Conservation (phyloP, 2,113 vertebrate genomes). For the Brachyistius frenatus region DNA sequence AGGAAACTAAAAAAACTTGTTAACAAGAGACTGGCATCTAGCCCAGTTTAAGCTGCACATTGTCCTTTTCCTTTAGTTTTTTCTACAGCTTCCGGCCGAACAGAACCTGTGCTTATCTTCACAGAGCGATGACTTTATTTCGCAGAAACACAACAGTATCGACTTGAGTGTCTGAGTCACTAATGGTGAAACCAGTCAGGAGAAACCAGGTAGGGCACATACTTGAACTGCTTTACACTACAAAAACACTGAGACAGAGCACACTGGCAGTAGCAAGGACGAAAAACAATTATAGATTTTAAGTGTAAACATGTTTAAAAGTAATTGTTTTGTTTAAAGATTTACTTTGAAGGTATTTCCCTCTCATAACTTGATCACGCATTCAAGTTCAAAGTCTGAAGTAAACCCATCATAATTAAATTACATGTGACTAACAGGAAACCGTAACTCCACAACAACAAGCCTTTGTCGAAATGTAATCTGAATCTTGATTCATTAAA, state of each 20-base stretch:
- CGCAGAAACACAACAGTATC: conserved; percentile 5
- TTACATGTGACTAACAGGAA: too few relatives aligned
- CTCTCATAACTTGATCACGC: background rate
- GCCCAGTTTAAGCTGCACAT: conserved; percentile 3
- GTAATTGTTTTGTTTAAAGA: background rate
- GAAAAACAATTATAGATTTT: background rate
- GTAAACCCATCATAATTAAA: too few relatives aligned
- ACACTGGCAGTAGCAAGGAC: background rate
- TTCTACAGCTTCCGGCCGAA: conserved; percentile 11
- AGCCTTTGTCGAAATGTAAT: too few relatives aligned
- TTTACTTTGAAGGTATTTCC: background rate
- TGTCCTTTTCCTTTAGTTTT: conserved; percentile 12
- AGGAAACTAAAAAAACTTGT: background rate
- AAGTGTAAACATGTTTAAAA: background rate
- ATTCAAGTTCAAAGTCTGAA: conserved; percentile 41
- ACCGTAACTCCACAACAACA: too few relatives aligned
- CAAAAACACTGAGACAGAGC: background rate
- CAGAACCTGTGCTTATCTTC: conserved; percentile 42
- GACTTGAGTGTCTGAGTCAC: conserved; percentile 40
- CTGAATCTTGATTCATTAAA: too few relatives aligned
- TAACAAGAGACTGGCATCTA: background rate
- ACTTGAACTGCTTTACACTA: conserved; percentile 53
- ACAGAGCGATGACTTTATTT: background rate
- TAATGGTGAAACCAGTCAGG: conserved; percentile 69
- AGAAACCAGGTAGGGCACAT: conserved; percentile 77